Conservation (phyloP, 1,140 invertebrate species). For the Camponotus floridanus region DNA sequence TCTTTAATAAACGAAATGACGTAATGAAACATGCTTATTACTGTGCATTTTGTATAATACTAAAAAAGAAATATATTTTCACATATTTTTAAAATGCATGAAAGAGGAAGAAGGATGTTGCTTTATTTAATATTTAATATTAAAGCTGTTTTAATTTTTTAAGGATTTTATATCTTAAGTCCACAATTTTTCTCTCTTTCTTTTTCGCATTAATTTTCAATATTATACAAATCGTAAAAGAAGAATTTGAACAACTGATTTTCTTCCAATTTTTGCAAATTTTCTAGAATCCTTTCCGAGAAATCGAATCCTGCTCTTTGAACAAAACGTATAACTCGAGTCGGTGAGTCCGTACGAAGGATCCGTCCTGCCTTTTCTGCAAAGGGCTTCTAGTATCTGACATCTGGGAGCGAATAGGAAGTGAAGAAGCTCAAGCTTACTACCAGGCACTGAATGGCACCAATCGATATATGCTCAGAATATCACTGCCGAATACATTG, state of each 20-base stretch:
- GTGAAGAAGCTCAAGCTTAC: conserved; percentile 72
- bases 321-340: neutral
- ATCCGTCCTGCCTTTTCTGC: neutral
- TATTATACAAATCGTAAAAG: neutral
- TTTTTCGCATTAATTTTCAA: neutral
- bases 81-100: neutral
- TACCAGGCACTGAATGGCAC: conserved; percentile 83
- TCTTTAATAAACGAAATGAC: neutral
- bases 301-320: neutral
- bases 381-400: conserved; percentile 35
- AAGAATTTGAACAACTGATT: neutral
- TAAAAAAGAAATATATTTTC: neutral
- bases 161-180: neutral
- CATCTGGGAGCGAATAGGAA: conserved; percentile 46
- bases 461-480: conserved; percentile 80
- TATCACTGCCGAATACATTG: conserved; percentile 37
- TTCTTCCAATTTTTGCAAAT: neutral
- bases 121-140: too few species aligned
- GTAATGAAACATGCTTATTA: neutral
- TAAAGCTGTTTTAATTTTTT: neutral
- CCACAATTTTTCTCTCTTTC: neutral
- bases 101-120: neutral
- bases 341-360: neutral
- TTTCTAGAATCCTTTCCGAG: neutral
- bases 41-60: too few species aligned